Conservation (phyloP, 2,113 vertebrate species). For the Maccullochella peelii region DNA sequence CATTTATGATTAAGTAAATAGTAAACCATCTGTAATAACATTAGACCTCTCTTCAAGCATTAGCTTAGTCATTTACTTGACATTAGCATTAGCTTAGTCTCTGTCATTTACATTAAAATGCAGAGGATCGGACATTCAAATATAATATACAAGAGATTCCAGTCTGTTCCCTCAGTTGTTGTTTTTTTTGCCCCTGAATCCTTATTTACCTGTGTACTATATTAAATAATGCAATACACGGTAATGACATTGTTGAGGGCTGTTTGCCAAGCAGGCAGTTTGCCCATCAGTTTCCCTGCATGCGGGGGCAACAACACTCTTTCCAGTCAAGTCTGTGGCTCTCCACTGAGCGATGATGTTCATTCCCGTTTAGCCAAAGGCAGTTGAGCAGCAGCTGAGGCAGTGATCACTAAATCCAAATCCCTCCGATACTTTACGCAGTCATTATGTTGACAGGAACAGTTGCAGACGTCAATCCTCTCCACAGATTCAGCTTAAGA, state of each 20-base stretch:
- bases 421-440: constrained; percentile 53
- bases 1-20: not conserved
- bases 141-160: not conserved
- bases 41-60: not conserved
- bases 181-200: not conserved
- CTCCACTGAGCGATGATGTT: constrained; percentile 63
- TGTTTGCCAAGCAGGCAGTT: constrained; percentile 42
- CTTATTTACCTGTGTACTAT: not conserved
- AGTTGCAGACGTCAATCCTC: constrained; percentile 55
- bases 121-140: not conserved
- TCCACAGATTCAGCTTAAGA: constrained; percentile 29
- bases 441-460: constrained; percentile 59
- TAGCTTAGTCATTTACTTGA: too few relatives aligned
- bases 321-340: constrained; percentile 40
- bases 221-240: constrained; percentile 10
- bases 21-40: too few relatives aligned
- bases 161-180: not conserved
- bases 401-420: constrained; percentile 67
- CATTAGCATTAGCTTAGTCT: not conserved
- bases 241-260: constrained; percentile 24
- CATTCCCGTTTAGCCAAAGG: constrained; percentile 68
- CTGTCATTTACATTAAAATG: not conserved
- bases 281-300: constrained; percentile 42
- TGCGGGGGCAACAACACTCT: constrained; percentile 4
- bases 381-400: constrained; percentile 60